Conservation (phyloP, 1,140 invertebrate genomes). For the Mactra quadrangularis region DNA sequence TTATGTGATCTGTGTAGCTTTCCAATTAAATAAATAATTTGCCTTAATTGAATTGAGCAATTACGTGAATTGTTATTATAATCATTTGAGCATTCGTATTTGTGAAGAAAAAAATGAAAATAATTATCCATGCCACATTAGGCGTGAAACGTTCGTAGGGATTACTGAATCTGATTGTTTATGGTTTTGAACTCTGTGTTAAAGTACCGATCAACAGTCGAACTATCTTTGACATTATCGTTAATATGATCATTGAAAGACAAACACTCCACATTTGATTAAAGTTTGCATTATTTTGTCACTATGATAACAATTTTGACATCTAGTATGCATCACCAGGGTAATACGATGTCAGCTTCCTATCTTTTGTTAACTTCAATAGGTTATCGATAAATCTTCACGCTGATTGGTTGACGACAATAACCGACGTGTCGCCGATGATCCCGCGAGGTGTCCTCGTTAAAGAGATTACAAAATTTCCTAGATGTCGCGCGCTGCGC, state of each 20-base stretch:
- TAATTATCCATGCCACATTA: too few species aligned
- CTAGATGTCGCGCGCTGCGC: constrained; percentile 33
- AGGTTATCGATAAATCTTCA: constrained; percentile 44
- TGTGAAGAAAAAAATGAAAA: too few species aligned
- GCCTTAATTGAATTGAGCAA: too few species aligned
- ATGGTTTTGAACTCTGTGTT: too few species aligned
- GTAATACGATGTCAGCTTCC: constrained; percentile 40
- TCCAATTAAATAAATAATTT: too few species aligned
- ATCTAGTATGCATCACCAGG: constrained; percentile 46
- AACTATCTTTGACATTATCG: constrained; percentile 33
- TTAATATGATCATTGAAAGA: not conserved
- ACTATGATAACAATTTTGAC: constrained; percentile 20
- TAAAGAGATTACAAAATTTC: constrained; percentile 55
- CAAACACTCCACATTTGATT: constrained; percentile 35
- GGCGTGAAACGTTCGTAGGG: too few species aligned
- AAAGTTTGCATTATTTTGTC: constrained; percentile 39
- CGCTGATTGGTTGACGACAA: constrained; percentile 47
- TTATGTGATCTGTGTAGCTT: too few species aligned
- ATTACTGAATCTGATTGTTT: too few species aligned
- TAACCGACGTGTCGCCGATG: constrained; percentile 40
- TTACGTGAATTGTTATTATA: too few species aligned
- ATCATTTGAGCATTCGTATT: too few species aligned
- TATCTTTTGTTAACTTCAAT: constrained; percentile 40
- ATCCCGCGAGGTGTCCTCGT: constrained; percentile 50
- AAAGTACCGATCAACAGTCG: too few species aligned